phyloP scores from a whole-genome alignment of 2,797 vertebrate species.

The Meda fulgida region DNA sequence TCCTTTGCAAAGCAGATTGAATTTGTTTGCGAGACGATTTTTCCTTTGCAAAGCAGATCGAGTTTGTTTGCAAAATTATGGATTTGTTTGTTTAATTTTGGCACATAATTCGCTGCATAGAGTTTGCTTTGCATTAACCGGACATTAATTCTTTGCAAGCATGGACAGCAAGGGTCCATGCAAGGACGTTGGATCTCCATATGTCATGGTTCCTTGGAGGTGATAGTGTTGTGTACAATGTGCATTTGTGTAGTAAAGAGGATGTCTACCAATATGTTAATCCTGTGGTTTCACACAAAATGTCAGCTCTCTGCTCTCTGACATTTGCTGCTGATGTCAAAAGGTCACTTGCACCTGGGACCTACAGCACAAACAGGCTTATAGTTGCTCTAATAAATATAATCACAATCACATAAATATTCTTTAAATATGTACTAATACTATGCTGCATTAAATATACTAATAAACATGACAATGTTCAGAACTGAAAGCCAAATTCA shows the following conservation, averaged over 20 bases:
- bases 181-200: not conserved
- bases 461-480: not conserved
- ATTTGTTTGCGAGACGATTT: too few relatives aligned
- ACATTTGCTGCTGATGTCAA: constrained; percentile 15
- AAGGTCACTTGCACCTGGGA: not conserved
- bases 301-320: constrained; percentile 7
- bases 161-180: not conserved
- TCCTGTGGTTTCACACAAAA: constrained; percentile 21
- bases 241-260: constrained; percentile 1
- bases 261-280: constrained; percentile 9
- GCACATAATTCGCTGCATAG: too few relatives aligned
- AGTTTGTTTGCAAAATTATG: too few relatives aligned
- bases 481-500: not conserved
- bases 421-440: not conserved
- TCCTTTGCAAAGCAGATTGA: too few relatives aligned
- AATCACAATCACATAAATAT: not conserved
- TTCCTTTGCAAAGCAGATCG: too few relatives aligned
- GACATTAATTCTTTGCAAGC: not conserved
- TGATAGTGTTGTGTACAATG: not conserved
- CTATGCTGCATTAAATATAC: not conserved
- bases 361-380: not conserved
- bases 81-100: too few relatives aligned
- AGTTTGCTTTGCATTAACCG: not conserved
- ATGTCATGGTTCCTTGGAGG: not conserved
- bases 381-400: not conserved